Conservation (phyloP, 2,113 vertebrate species). For the Phylloscopus whistleri region DNA sequence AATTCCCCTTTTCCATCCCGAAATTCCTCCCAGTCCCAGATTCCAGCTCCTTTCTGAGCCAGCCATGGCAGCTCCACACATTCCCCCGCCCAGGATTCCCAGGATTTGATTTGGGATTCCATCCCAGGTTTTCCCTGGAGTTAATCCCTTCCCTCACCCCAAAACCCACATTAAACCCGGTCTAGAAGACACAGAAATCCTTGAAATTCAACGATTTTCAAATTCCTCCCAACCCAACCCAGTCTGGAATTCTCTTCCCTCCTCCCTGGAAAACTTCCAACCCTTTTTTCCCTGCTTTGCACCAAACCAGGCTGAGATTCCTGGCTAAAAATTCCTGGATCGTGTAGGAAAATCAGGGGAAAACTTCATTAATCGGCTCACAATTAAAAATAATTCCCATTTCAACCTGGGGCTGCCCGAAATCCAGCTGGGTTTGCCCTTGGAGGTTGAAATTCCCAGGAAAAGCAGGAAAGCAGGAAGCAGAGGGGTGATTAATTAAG, state of each 20-base stretch:
- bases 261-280: rapidly evolving
- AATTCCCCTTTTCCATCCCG: background rate
- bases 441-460: background rate
- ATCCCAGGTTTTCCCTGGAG: too few relatives aligned
- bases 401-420: background rate
- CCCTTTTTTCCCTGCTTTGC: background rate
- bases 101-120: too few relatives aligned
- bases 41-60: too few relatives aligned
- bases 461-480: background rate
- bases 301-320: rapidly evolving
- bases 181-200: too few relatives aligned
- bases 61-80: background rate
- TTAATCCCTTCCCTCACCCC: too few relatives aligned
- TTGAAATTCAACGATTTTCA: too few relatives aligned
- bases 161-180: too few relatives aligned
- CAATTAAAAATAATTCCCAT: background rate
- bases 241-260: background rate
- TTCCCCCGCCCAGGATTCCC: too few relatives aligned
- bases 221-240: background rate
- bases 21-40: background rate
- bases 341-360: background rate
- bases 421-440: background rate
- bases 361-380: rapidly evolving
- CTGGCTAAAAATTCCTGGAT: background rate
- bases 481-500: background rate